phyloP scores from a whole-genome alignment of 1,140 invertebrate genomes.

The Aphaenogaster rudis region DNA sequence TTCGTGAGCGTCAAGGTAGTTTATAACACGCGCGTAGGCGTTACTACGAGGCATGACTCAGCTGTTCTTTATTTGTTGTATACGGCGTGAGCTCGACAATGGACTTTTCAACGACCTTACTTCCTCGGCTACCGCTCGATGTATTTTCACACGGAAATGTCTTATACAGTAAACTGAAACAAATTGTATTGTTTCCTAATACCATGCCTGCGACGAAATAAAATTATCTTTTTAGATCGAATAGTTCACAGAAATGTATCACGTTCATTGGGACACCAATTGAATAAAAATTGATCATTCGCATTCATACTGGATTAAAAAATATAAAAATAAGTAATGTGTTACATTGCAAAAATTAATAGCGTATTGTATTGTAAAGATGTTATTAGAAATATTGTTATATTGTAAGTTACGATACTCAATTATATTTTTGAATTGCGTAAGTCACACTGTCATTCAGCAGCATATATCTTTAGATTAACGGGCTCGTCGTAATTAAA shows the following conservation, averaged over 20 bases:
- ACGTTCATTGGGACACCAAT: not conserved
- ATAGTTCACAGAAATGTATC: not conserved
- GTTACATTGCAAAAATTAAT: not conserved
- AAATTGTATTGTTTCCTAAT: slow-evolving; percentile 26
- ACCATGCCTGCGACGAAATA: no score
- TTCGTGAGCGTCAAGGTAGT: not conserved
- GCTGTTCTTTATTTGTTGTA: slow-evolving; percentile 54
- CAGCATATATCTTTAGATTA: not conserved
- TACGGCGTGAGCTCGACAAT: slow-evolving; percentile 11
- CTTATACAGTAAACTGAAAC: not conserved
- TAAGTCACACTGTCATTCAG: not conserved
- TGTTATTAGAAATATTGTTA: not conserved
- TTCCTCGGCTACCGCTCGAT: not conserved
- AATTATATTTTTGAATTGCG: not conserved
- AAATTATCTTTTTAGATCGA: slow-evolving; percentile 1
- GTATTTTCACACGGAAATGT: slow-evolving; percentile 10
- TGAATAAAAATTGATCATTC: not conserved
- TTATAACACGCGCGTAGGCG: slow-evolving; percentile 18
- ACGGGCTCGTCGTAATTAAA: slow-evolving; percentile 4
- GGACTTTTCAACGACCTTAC: slow-evolving; percentile 38
- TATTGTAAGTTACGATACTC: not conserved
- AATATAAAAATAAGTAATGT: not conserved
- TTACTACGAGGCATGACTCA: slow-evolving; percentile 41
- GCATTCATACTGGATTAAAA: not conserved
- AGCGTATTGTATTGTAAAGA: not conserved